phyloP scores from a whole-genome alignment of 2,888 invertebrate genomes.

The Pristionchus arcanus region DNA sequence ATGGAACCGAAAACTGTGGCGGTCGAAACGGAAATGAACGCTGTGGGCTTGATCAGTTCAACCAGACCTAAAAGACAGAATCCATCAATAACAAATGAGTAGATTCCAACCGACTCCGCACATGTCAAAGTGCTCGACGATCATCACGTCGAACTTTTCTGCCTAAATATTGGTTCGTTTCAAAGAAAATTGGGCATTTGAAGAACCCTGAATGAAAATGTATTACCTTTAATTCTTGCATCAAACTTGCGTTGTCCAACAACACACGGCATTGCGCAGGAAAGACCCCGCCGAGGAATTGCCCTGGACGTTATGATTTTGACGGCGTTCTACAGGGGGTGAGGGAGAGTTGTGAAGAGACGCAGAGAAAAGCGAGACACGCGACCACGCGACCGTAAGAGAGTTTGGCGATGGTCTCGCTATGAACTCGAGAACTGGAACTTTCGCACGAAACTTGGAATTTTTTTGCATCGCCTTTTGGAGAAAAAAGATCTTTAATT shows the following conservation, averaged over 20 bases:
- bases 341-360: too few species aligned
- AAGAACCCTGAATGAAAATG: neutral
- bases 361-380: too few species aligned
- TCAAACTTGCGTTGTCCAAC: neutral
- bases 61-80: neutral
- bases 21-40: neutral
- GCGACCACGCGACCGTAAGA: too few species aligned
- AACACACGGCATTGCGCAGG: neutral
- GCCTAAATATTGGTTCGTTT: neutral
- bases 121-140: slow-evolving; percentile 13
- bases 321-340: too few species aligned
- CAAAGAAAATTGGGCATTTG: neutral
- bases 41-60: neutral
- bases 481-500: too few species aligned
- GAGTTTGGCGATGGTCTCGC: too few species aligned
- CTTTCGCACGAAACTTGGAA: too few species aligned
- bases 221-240: neutral
- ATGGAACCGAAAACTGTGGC: neutral
- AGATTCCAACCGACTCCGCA: neutral
- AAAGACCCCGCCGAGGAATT: neutral
- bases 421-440: too few species aligned
- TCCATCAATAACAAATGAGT: neutral
- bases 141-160: neutral
- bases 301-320: neutral
- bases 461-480: neutral